Evolutionary conservation across 2,797 vertebrate genomes (phyloP), one percentile per base, ranked within the genome.

Genomic region (Bradypodion pumilum): DNA sequence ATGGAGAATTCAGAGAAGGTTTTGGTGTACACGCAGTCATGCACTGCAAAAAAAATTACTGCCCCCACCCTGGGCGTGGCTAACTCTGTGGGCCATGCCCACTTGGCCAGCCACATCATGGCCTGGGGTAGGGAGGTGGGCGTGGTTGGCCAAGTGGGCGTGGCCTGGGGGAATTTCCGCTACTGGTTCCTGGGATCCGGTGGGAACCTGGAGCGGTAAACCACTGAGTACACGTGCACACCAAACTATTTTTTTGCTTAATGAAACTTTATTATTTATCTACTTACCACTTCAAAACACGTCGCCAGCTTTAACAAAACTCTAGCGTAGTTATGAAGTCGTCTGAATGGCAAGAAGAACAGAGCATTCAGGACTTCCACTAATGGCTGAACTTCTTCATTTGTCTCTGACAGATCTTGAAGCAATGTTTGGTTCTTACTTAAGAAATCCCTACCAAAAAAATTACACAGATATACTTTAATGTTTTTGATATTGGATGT

Each of bases 221-320:
- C n/a, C n/a, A n/a, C n/a, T n/a, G 27, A 68, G 68, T 19, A 37
- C 32, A 70, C 60, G 25, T 62, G 83, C n/a, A 74, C 74, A 80
- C 79, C 5, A 66, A 0, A 81, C 10, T 35, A 8, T 82, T 2
- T 70, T 70, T 76, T 70, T 89, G 81, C 74, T 12, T 69, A 74
- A 10, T n/a, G 65, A 81, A 81, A 68, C 52, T 42, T 70, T 68
- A 19, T 35, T 2, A 85, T 70, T 16, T 75, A 89, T 42, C n/a
- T 85, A 59, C 97, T 82, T 94, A 99, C 98, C 97, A 97, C 97
- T 96, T 99, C 98, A 86, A 98, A 99, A 95, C 98, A 99, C 0
- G 97, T 97, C 83, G 97, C 97, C 91, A 99, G 97, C 91, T 99
- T 99, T 52, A 99, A 96, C 89, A 99, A 95, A 90, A 98, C 94